Conservation (phyloP, 92 coral and sea anemone species). For the Scolanthus callimorphus region DNA sequence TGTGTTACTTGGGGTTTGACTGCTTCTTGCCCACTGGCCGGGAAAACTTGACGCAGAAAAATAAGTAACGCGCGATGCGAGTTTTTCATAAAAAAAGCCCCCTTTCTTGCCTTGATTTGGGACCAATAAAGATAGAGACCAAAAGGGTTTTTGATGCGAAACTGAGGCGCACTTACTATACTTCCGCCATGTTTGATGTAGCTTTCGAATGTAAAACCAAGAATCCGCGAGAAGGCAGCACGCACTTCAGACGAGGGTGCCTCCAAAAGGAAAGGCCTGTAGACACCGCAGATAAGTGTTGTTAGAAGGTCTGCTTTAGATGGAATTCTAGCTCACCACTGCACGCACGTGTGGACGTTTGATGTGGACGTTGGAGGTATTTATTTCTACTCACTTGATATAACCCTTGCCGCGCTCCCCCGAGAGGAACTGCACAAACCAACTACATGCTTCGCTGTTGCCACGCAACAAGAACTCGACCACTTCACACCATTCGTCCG, state of each 20-base stretch:
- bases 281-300: no score
- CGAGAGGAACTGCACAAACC: slow-evolving; percentile 77
- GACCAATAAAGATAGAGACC: no score
- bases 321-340: no score
- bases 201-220: slow-evolving; percentile 58
- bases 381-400: slow-evolving; percentile 43
- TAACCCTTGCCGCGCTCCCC: slow-evolving; percentile 89
- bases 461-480: slow-evolving; percentile 57
- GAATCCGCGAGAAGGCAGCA: slow-evolving; percentile 71
- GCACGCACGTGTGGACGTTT: no score
- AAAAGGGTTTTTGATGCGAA: no score
- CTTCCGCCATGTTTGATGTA: slow-evolving; percentile 65
- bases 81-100: no score
- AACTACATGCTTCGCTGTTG: slow-evolving; percentile 74
- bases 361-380: neutral
- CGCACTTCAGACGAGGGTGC: slow-evolving; percentile 89
- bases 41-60: no score
- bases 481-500: slow-evolving; percentile 79
- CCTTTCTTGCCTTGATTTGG: no score
- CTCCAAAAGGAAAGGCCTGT: slow-evolving; percentile 74
- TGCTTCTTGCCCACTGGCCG: no score
- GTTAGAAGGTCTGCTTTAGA: no score
- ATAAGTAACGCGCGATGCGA: no score
- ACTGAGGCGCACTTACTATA: slow-evolving; percentile 36
- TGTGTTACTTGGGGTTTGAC: no score